Base-by-base conservation (phyloP, 2,113 vertebrate genomes). In the Blennius ocellaris region DNA sequence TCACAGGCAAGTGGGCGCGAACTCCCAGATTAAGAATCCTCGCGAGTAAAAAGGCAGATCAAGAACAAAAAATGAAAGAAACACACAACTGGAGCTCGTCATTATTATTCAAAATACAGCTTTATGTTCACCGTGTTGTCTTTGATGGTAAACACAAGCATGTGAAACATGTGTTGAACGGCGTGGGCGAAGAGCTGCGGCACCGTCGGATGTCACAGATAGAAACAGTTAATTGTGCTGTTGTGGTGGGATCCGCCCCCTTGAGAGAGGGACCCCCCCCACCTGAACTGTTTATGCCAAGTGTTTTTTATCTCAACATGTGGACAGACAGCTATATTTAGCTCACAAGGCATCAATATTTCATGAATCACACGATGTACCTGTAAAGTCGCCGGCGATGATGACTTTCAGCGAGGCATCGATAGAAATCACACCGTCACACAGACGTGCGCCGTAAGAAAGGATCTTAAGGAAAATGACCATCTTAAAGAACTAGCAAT, bases 311-410 rank as follows among this genome's bases (percentile, higher is more conserved):
- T 30, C 21, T 30, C 21, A 5, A 40, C 11, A 52, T 9, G 11
- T 47, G 3, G 15, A 3, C 7, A 8, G 11, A n/a, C 45, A 6
- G 10, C 53, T 41, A 38, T 39, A 56, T 69, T 53, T 59, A 60
- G 12, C 36, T 2, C 61, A 50, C 5, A 3, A 1, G 0, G 7
- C 47, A 40, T 68, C 49, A 69, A 54, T 62, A 49, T 55, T 43
- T 62, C 44, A 69, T 39, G n/a, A 63, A 50, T 66, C 60, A 53
- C 43, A 43, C 40, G 14, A 48, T 43, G 14, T 11, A 43, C 41
- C 9, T 36, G 7, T 41, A 64, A 53, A 45, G 39, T 61, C 48
- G 55, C 37, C 10, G 15, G 15, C 36, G 14, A 36, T 7, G 12
- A 36, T 12, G 30, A 30, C 21, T 30, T 30, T 30, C 21, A 30